Conservation (phyloP, 2,888 invertebrate species). For the Disparrhopalites patrizii region DNA sequence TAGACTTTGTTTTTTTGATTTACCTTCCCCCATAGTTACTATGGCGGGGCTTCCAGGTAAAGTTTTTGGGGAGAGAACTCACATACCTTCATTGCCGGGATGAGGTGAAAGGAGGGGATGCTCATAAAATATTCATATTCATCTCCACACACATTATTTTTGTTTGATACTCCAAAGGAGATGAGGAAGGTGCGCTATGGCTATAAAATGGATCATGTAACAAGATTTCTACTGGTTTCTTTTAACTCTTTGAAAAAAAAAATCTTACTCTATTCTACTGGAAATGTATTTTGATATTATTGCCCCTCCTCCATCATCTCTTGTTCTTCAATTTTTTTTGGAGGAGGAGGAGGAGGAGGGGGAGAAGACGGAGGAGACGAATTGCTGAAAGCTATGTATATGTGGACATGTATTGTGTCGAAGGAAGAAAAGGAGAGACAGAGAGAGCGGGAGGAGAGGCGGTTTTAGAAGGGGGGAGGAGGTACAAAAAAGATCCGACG, state of each 20-base stretch:
- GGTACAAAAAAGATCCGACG: conserved; percentile 5
- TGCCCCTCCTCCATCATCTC: conserved; percentile 6
- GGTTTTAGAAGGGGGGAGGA: neutral
- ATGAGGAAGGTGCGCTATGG: conserved; percentile 7
- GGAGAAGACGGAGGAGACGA: too few species aligned
- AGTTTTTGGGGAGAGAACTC: too few species aligned
- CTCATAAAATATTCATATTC: conserved; percentile 25
- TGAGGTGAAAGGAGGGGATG: too few species aligned
- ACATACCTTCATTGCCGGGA: too few species aligned
- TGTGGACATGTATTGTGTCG: too few species aligned
- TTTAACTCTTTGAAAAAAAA: too few species aligned
- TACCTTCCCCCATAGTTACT: too few species aligned
- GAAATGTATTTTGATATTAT: conserved; percentile 25
- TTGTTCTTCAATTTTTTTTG: neutral
- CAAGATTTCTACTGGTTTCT: neutral
- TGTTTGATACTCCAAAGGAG: conserved; percentile 4
- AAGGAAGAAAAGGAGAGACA: too few species aligned
- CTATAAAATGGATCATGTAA: conserved; percentile 11
- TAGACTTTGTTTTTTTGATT: too few species aligned
- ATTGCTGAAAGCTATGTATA: too few species aligned
- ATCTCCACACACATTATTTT: conserved; percentile 6
- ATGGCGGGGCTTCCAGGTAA: too few species aligned
- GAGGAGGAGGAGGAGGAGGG: too few species aligned
- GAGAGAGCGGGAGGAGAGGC: neutral
- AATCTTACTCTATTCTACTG: neutral